Evolutionary conservation across 2,113 vertebrate species (phyloP).

Genomic region (Xyliphius kryptos): DNA sequence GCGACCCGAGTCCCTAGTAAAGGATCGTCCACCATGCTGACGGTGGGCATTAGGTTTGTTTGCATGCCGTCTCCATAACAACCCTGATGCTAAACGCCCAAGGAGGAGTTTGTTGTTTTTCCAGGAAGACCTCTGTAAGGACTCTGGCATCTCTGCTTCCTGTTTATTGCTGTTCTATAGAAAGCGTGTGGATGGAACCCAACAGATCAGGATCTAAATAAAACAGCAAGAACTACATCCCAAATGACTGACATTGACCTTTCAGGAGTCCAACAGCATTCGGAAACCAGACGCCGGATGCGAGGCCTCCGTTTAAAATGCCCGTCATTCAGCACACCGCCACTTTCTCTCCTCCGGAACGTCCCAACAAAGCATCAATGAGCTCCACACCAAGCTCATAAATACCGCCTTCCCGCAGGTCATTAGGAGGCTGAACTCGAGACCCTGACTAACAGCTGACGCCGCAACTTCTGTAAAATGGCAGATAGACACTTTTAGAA

Average conservation of each 20-base stretch:
- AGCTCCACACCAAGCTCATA: background rate
- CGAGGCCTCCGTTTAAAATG: background rate
- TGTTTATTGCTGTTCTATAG: background rate
- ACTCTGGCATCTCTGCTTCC: no score
- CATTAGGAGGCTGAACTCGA: background rate
- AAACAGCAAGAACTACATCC: background rate
- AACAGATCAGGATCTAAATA: background rate
- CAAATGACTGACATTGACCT: background rate
- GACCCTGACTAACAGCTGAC: background rate
- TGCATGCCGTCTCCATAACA: no score
- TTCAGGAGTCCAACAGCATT: background rate
- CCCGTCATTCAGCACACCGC: background rate
- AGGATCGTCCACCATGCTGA: no score
- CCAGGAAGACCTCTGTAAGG: no score
- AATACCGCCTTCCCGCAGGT: background rate
- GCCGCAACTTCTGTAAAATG: no score
- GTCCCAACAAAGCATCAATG: background rate
- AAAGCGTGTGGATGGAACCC: background rate
- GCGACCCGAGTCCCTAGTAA: no score
- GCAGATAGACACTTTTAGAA: no score
- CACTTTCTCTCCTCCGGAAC: background rate
- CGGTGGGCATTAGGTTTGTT: no score
- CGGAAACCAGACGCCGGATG: background rate
- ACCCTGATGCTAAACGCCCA: no score
- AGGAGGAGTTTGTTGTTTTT: no score